phyloP scores from a whole-genome alignment of 2,888 invertebrate genomes.

The Torymus auratus region DNA sequence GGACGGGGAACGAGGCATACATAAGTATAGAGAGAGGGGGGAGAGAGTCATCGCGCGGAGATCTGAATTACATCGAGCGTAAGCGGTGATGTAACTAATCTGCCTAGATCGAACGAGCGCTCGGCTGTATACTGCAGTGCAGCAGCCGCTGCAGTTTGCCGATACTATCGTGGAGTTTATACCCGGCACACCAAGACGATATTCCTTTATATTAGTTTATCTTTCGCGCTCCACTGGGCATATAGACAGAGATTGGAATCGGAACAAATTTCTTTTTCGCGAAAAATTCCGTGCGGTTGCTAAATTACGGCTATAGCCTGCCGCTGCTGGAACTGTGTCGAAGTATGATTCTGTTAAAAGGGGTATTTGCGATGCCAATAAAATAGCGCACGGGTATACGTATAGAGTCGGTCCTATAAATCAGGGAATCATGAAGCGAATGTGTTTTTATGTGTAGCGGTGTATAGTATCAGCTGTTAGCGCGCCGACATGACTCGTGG shows the following conservation, averaged over 20 bases:
- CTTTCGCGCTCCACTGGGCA: not conserved
- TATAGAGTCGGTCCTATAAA: too few species aligned
- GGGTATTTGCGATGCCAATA: too few species aligned
- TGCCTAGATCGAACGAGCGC: conserved; percentile 40
- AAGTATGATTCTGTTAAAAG: too few species aligned
- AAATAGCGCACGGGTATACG: too few species aligned
- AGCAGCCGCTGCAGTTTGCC: too few species aligned
- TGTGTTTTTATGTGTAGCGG: too few species aligned
- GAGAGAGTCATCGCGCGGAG: conserved; percentile 43
- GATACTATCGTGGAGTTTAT: too few species aligned
- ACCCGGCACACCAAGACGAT: not conserved
- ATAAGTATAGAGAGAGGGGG: not conserved
- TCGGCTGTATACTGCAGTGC: too few species aligned
- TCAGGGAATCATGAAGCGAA: too few species aligned
- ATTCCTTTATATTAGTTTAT: conserved; percentile 21
- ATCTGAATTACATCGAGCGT: conserved; percentile 49
- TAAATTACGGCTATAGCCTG: too few species aligned
- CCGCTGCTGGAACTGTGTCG: too few species aligned
- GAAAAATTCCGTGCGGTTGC: not conserved
- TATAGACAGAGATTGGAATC: conserved; percentile 3
- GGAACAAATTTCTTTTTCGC: conserved; percentile 28
- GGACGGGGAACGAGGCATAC: not conserved
- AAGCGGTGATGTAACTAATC: conserved; percentile 55
- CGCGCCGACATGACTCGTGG: not conserved
- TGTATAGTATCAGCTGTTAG: too few species aligned